Evolutionary conservation across 2,888 invertebrate species (phyloP).

Genomic region (Mycogona germanica): DNA sequence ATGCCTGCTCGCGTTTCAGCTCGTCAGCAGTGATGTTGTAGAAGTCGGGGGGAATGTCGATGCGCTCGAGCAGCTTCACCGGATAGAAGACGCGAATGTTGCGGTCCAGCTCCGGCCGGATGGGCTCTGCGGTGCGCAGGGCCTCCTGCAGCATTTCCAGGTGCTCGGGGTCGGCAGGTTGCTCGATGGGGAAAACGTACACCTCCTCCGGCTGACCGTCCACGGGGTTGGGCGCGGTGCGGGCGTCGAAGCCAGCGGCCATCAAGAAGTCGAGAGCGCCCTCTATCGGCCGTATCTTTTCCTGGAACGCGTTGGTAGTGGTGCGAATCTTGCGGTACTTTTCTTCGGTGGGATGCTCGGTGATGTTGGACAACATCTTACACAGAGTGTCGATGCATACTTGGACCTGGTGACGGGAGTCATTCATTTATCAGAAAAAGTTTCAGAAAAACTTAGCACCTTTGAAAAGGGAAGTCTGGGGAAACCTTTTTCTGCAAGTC

Average conservation of each 20-base stretch:
- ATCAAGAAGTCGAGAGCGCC: slow-evolving; percentile 67
- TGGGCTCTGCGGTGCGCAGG: slow-evolving; percentile 61
- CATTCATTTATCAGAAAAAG: background rate
- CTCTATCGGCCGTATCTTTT: slow-evolving; percentile 64
- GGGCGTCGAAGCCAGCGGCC: slow-evolving; percentile 67
- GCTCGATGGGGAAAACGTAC: slow-evolving; percentile 45
- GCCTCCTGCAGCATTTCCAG: slow-evolving; percentile 58
- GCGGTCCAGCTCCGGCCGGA: slow-evolving; percentile 71
- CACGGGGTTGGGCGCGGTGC: slow-evolving; percentile 42
- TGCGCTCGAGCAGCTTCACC: slow-evolving; percentile 44
- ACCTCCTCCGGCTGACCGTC: slow-evolving; percentile 49
- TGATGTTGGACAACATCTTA: slow-evolving; percentile 83
- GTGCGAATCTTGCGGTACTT: slow-evolving; percentile 84
- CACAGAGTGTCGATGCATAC: slow-evolving; percentile 71
- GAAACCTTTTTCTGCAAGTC: too few species aligned
- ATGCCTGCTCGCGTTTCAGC: slow-evolving; percentile 64
- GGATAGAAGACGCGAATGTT: slow-evolving; percentile 68
- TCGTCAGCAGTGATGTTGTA: slow-evolving; percentile 71
- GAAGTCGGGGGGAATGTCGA: slow-evolving; percentile 70
- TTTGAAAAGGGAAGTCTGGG: background rate
- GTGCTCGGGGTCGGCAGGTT: slow-evolving; percentile 10
- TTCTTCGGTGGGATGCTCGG: slow-evolving; percentile 67
- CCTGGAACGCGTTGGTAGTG: slow-evolving; percentile 66
- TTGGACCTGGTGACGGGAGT: slow-evolving; percentile 48
- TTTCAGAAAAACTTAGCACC: background rate